phyloP scores from a whole-genome alignment of 2,888 invertebrate species.

The Molorchus minor region DNA sequence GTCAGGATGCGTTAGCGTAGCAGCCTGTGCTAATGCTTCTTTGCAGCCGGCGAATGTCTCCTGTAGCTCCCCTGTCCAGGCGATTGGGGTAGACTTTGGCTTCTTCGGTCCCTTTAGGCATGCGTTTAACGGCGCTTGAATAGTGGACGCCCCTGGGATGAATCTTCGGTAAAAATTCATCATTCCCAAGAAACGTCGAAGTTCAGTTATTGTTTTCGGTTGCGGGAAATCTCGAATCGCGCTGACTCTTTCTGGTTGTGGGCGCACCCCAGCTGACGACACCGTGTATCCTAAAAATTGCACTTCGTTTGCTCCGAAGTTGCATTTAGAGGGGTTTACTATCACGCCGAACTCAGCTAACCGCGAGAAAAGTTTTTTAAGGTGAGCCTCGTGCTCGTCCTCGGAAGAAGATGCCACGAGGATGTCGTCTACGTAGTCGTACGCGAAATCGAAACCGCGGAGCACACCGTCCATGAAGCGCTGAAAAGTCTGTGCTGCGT shows the following conservation, averaged over 20 bases:
- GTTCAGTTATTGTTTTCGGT: not conserved
- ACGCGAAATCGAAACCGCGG: constrained; percentile 20
- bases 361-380: not conserved
- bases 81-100: no score
- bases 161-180: not conserved
- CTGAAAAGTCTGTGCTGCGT: constrained; percentile 9
- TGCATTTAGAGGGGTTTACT: not conserved
- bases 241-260: no score
- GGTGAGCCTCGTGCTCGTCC: not conserved
- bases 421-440: no score
- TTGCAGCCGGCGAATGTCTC: no score
- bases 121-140: no score
- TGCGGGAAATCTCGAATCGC: not conserved
- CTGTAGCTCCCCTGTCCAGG: no score
- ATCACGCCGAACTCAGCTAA: not conserved
- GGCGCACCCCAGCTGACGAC: no score
- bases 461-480: not conserved
- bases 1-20: no score
- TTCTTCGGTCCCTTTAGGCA: no score
- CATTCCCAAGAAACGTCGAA: not conserved
- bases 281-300: not conserved
- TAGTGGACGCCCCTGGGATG: no score
- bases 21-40: no score
- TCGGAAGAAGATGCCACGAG: not conserved
- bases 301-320: not conserved